Conservation (phyloP, 2,797 vertebrate genomes). For the Sardinella longiceps region DNA sequence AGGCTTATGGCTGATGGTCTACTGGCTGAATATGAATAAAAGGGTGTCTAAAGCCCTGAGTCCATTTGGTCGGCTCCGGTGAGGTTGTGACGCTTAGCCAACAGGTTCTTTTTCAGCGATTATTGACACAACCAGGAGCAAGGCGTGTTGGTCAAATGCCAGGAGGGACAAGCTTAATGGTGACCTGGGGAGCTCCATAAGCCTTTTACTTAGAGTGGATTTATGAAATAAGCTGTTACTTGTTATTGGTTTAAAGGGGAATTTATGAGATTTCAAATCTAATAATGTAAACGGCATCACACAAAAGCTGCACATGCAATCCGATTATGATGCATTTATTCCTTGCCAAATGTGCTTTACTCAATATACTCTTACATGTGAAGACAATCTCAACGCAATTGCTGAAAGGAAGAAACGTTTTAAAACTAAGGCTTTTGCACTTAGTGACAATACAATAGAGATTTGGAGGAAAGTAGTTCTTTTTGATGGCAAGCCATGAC, state of each 20-base stretch:
- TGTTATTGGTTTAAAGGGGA: background rate
- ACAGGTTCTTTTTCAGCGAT: background rate
- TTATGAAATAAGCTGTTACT: slow-evolving; percentile 17
- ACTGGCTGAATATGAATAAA: background rate
- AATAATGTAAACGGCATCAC: slow-evolving; percentile 9
- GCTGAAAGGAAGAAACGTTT: background rate
- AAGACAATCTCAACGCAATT: background rate
- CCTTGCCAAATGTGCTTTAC: slow-evolving; percentile 31
- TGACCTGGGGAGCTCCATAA: background rate
- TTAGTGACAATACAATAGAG: background rate
- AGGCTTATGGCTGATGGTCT: background rate
- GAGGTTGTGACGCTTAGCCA: background rate
- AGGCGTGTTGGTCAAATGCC: slow-evolving; percentile 2
- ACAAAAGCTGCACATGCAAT: slow-evolving; percentile 10
- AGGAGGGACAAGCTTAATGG: background rate
- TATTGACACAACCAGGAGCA: background rate
- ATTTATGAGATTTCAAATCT: slow-evolving; percentile 3
- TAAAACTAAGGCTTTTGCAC: background rate
- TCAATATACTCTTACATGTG: background rate
- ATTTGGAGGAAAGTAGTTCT: background rate
- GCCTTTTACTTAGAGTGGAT: slow-evolving; percentile 23
- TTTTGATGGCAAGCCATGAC: background rate
- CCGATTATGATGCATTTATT: slow-evolving; percentile 35
- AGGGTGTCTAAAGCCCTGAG: background rate
- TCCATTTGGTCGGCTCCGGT: background rate